Evolutionary conservation across 2,797 vertebrate species (phyloP).

Genomic region (Nyctibius grandis): DNA sequence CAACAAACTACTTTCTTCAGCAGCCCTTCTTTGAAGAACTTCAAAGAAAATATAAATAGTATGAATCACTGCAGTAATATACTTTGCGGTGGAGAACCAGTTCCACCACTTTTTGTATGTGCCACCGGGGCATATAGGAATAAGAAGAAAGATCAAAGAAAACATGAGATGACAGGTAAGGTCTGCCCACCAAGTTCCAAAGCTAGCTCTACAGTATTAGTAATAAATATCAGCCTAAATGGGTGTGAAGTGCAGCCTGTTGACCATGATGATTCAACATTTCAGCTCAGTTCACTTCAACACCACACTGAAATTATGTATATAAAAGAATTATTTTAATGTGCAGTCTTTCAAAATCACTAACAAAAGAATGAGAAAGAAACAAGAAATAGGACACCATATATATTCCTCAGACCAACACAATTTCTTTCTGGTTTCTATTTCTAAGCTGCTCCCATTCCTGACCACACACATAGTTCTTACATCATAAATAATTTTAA

Average conservation of each 20-base stretch:
- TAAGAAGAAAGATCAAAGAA: not conserved
- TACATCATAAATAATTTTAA: not conserved
- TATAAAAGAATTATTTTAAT: not conserved
- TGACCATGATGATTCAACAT: not conserved
- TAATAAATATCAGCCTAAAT: not conserved
- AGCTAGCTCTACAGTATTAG: not conserved
- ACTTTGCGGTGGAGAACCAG: not conserved
- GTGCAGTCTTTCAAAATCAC: not conserved
- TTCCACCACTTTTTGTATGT: not conserved
- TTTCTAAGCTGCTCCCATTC: not conserved
- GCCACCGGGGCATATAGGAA: not conserved
- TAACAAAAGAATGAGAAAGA: not conserved
- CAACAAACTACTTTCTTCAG: not conserved
- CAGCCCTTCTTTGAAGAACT: not conserved
- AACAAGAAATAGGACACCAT: not conserved
- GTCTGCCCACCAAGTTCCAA: not conserved
- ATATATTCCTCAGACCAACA: not conserved
- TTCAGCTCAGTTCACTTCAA: slow-evolving; percentile 16
- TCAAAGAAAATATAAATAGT: not conserved
- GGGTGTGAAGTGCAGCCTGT: not conserved
- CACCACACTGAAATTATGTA: not conserved
- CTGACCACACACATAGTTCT: not conserved
- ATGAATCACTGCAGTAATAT: not conserved
- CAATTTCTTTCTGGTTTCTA: not conserved
- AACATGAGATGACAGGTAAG: not conserved